A percentile compares a stretch with the other conserved stretches of the same genome.
Evolutionary conservation across 92 coral and sea anemone genomes (phyloP).

Genomic region (Bergia sp.): DNA sequence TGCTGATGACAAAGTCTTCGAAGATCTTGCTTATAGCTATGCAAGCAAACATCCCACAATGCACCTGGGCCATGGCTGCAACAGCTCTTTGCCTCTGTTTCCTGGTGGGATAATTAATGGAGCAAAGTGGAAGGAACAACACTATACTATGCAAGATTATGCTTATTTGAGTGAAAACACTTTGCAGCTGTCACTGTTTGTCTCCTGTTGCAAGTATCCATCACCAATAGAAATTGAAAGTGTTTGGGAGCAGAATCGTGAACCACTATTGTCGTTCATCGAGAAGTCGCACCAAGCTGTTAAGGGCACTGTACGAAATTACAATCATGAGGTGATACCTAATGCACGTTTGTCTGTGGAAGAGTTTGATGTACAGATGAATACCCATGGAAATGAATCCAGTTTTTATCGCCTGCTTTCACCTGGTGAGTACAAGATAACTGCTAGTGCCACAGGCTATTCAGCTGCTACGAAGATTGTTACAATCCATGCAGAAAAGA

Average conservation of each 20-base stretch:
- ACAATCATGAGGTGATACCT: conserved; percentile 64
- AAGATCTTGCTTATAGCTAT: conserved; percentile 78
- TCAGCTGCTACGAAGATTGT: conserved; percentile 80
- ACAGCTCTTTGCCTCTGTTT: conserved; percentile 60
- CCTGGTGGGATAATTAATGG: conserved; percentile 78
- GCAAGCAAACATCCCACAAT: conserved; percentile 84
- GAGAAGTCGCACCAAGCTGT: conserved; percentile 82
- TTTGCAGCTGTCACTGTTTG: conserved; percentile 79
- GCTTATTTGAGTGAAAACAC: conserved; percentile 70
- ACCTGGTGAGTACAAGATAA: conserved; percentile 83
- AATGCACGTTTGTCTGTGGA: conserved; percentile 65
- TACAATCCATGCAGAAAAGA: conserved; percentile 57
- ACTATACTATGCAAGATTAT: conserved; percentile 93
- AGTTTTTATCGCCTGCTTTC: conserved; percentile 81
- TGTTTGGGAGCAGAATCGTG: conserved; percentile 72
- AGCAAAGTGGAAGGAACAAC: conserved; percentile 74
- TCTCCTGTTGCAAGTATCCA: conserved; percentile 93
- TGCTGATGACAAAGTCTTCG: conserved; percentile 74
- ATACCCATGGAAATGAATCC: conserved; percentile 62
- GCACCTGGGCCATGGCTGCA: conserved; percentile 87
- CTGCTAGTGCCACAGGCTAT: conserved; percentile 81
- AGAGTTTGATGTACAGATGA: conserved; percentile 54
- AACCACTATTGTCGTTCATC: conserved; percentile 75
- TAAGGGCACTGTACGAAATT: conserved; percentile 70
- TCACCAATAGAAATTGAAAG: conserved; percentile 52